phyloP scores from a whole-genome alignment of 2,113 vertebrate species.

The Typhlomys cinereus region DNA sequence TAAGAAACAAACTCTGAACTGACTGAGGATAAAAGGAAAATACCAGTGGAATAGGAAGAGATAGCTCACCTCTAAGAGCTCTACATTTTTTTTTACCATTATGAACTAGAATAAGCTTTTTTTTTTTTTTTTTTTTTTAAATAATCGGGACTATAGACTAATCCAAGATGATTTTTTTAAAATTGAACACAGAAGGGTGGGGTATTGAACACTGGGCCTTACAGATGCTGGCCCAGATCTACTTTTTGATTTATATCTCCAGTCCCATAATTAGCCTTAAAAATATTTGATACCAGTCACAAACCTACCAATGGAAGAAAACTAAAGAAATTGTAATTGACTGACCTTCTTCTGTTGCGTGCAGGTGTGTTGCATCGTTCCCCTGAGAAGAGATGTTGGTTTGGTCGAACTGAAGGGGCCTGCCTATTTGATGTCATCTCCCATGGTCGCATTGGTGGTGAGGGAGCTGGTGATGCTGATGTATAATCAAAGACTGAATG shows the following conservation, averaged over 20 bases:
- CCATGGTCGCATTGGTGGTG: constrained; percentile 98
- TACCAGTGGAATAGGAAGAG: neutral
- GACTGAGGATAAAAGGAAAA: neutral
- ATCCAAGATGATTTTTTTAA: too few species aligned
- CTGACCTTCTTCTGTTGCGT: constrained; percentile 96
- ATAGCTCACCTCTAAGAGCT: neutral
- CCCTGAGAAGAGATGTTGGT: constrained; percentile 93
- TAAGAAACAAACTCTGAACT: neutral
- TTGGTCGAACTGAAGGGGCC: constrained; percentile 91
- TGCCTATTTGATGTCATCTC: constrained; percentile 96
- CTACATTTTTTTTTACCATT: neutral
- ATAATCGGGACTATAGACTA: neutral
- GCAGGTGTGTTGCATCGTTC: constrained; percentile 96
- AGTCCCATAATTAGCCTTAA: neutral
- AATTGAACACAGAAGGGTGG: too few species aligned
- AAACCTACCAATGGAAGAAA: constrained; percentile 19
- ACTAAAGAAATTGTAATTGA: constrained; percentile 18
- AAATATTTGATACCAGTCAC: neutral
- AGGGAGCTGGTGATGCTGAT: constrained; percentile 92
- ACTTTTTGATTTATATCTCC: neutral
- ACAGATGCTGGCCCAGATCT: neutral
- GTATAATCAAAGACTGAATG: constrained; percentile 95
- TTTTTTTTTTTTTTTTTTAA: neutral
- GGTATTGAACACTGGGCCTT: neutral
- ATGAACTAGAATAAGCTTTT: constrained; percentile 20